Evolutionary conservation across 2,113 vertebrate species (phyloP).

Genomic region (Lophochroa leadbeateri): DNA sequence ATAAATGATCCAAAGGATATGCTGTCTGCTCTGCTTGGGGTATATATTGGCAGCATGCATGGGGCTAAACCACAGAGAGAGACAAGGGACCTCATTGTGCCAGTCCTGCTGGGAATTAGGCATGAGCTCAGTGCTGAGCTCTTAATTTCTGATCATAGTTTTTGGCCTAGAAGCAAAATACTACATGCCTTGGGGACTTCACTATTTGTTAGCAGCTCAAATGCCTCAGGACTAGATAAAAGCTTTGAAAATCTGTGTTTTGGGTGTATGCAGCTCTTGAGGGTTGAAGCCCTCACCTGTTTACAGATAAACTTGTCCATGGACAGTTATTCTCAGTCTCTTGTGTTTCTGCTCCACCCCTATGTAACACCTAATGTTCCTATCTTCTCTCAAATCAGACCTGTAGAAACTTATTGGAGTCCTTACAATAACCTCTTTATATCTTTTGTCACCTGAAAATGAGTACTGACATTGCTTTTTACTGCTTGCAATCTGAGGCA

Average conservation of each 20-base stretch:
- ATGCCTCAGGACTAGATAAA: background rate
- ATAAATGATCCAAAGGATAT: background rate
- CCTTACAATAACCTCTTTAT: conserved; percentile 53
- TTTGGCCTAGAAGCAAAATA: conserved; percentile 7
- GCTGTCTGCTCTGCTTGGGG: background rate
- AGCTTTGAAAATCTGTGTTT: background rate
- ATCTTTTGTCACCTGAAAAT: conserved; percentile 51
- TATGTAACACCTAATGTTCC: background rate
- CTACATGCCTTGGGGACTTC: background rate
- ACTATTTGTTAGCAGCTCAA: background rate
- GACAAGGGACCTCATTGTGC: background rate
- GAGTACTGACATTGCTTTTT: conserved; percentile 40
- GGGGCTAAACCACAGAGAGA: background rate
- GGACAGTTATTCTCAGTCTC: background rate
- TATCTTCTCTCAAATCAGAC: conserved; percentile 6
- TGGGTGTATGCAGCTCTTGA: background rate
- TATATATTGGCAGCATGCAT: background rate
- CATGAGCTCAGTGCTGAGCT: background rate
- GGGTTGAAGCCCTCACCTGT: background rate
- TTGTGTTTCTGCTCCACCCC: background rate
- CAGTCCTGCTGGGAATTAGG: background rate
- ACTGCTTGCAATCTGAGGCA: conserved; percentile 20
- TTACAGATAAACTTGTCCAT: background rate
- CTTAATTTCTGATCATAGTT: background rate
- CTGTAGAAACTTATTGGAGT: conserved; percentile 27